Base-by-base conservation (phyloP, 2,888 invertebrate genomes). In the Drosophila pegasa region DNA sequence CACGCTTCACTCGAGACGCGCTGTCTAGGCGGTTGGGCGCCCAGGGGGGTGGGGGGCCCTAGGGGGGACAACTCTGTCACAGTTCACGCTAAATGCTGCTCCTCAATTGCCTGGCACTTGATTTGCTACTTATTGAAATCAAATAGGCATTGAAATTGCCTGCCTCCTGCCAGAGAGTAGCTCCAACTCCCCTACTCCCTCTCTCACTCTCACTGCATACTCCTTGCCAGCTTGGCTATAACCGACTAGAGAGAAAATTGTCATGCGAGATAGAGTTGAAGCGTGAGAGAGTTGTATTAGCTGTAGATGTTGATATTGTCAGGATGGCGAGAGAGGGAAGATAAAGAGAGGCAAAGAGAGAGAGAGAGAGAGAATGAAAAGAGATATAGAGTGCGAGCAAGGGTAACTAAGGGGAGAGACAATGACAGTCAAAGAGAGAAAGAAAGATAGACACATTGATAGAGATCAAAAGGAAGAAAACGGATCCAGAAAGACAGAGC, bases 101-200 rank as follows among this genome's bases (percentile, higher is more conserved):
- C 59, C 58, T 40, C 78, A 51, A 61, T 62, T 69, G 64, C 61
- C 59, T 9, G 65, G 61, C 78, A 77, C 84, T 81, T 88, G 85
- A 87, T 84, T 88, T 85, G 84, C 87, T 81, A 64, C 81, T 84
- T 81, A 88, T 84, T 83, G 85, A 87, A 88, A 79, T 79, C 72
- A 77, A 80, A 80, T 86, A 80, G 73, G 80, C 74, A 82, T 79
- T 79, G 82, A 77, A 82, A 79, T 81, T 71, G 63, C 56, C 59
- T 66, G n/a, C 1, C 27, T 14, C 10, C 27, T 31, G 25, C 14
- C 18, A 10, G 37, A 37, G 3, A 5, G 37, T 18, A 27, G 10
- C 27, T 33, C 9, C 10, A n/a, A n/a, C n/a, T n/a, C n/a, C n/a
- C n/a, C n/a, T n/a, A n/a, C n/a, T n/a, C n/a, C n/a, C 25, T 25